These are phyloP conservation scores for Cyclina sinensis DNA, from an alignment of 1,140 invertebrate genomes.

Conservation along the genomic window DNA sequence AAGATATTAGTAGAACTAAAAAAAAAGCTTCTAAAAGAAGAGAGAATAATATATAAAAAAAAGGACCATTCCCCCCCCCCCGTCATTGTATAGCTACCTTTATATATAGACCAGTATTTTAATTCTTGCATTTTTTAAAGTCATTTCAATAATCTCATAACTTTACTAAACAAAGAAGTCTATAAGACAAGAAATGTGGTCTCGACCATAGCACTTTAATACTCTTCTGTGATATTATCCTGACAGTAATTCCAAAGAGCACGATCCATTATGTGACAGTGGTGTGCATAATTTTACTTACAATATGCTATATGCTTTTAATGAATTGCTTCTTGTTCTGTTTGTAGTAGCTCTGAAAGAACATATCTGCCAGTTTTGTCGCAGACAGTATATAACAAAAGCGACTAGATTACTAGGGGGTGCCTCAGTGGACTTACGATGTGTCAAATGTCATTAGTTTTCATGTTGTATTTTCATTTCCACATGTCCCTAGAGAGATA, in stretches of 20 bases:
- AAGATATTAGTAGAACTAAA: too few species aligned
- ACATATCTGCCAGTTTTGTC: conserved; percentile 11
- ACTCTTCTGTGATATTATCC: too few species aligned
- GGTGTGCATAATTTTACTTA: neutral
- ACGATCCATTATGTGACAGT: neutral
- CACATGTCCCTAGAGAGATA: neutral
- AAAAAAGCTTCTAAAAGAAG: too few species aligned
- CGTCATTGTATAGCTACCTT: too few species aligned
- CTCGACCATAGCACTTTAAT: too few species aligned
- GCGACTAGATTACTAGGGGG: neutral
- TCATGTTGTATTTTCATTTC: conserved; percentile 8
- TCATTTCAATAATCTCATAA: too few species aligned
- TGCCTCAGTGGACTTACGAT: neutral
- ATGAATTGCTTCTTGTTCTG: conserved; percentile 3
- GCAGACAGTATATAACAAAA: neutral
- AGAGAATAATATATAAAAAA: too few species aligned
- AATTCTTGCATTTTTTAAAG: too few species aligned
- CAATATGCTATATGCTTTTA: neutral
- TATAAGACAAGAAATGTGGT: too few species aligned
- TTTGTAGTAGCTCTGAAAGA: neutral
- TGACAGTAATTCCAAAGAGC: neutral
- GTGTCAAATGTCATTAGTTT: conserved; percentile 52
- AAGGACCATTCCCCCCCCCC: too few species aligned
- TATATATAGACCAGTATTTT: too few species aligned
- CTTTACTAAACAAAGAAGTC: too few species aligned